These are phyloP conservation scores for Bagarius yarrelli DNA, from an alignment of 2,113 vertebrate genomes.

Conservation along the genomic window DNA sequence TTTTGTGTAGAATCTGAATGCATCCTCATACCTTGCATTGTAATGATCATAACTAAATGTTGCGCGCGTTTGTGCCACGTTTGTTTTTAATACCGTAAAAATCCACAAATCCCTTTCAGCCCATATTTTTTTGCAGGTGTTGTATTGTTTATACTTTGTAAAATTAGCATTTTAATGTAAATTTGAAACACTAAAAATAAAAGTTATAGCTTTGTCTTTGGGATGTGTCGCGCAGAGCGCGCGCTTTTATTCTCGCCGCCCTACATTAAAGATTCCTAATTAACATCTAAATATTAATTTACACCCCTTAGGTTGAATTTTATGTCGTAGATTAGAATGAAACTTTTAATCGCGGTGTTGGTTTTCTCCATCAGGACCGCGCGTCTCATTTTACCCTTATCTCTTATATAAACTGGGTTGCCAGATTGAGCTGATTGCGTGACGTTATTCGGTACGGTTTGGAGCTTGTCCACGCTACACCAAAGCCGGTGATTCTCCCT, in stretches of 20 bases:
- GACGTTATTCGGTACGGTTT: too few relatives aligned
- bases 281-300: background rate
- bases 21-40: background rate
- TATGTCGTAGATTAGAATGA: background rate
- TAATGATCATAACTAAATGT: background rate
- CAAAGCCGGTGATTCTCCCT: too few relatives aligned
- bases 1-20: background rate
- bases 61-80: background rate
- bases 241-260: background rate
- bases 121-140: background rate
- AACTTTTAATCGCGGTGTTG: too few relatives aligned
- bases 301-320: background rate
- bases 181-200: background rate
- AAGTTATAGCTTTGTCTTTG: background rate
- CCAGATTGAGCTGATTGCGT: background rate
- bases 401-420: background rate
- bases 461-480: background rate
- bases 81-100: too few relatives aligned
- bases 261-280: too few relatives aligned
- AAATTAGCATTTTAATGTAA: background rate
- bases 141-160: background rate
- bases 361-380: background rate
- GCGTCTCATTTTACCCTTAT: background rate
- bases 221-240: background rate
- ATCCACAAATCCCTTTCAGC: background rate